A percentile compares a stretch with the other conserved stretches of the same genome.
These are phyloP conservation scores for Lasioglossum lativentre DNA, from an alignment of 2,888 invertebrate genomes.

Conservation along the genomic window DNA sequence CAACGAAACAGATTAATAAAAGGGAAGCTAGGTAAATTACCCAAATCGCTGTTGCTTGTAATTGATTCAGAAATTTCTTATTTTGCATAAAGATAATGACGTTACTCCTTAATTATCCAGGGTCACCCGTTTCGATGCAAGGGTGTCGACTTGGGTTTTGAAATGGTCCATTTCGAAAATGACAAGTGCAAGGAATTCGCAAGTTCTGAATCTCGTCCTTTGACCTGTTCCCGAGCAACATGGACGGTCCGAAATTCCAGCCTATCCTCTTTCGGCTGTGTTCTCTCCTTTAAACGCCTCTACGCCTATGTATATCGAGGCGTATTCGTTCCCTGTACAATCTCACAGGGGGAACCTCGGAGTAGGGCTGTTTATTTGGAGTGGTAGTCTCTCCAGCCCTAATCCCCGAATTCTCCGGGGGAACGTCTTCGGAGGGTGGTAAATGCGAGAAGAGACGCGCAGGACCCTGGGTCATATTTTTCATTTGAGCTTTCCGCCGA, in stretches of 20 bases:
- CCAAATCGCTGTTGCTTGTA: neutral
- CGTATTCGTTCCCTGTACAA: slow-evolving; percentile 41
- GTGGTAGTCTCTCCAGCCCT: slow-evolving; percentile 81
- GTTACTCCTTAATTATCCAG: neutral
- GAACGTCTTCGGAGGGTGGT: slow-evolving; percentile 76
- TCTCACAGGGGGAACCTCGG: slow-evolving; percentile 66
- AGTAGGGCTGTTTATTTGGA: slow-evolving; percentile 83
- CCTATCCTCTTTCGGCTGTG: slow-evolving; percentile 3
- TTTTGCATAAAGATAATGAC: no score
- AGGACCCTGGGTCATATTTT: slow-evolving; percentile 57
- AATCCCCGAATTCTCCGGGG: slow-evolving; percentile 80
- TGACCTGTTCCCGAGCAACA: no score
- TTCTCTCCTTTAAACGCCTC: slow-evolving; percentile 23
- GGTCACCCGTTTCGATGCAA: neutral
- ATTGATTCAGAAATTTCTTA: no score
- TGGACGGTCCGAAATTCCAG: neutral
- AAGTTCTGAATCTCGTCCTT: neutral
- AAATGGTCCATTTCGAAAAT: neutral
- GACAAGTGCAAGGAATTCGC: neutral
- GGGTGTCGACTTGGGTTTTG: neutral
- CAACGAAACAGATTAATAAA: neutral
- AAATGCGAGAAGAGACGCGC: slow-evolving; percentile 72
- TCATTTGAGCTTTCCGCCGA: slow-evolving; percentile 53
- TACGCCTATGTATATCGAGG: slow-evolving; percentile 27
- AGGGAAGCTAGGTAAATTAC: neutral